Percentiles rank a stretch among this genome's conserved stretches.
Conservation (phyloP, 2,113 vertebrate species). For the Hippocampus abdominalis region DNA sequence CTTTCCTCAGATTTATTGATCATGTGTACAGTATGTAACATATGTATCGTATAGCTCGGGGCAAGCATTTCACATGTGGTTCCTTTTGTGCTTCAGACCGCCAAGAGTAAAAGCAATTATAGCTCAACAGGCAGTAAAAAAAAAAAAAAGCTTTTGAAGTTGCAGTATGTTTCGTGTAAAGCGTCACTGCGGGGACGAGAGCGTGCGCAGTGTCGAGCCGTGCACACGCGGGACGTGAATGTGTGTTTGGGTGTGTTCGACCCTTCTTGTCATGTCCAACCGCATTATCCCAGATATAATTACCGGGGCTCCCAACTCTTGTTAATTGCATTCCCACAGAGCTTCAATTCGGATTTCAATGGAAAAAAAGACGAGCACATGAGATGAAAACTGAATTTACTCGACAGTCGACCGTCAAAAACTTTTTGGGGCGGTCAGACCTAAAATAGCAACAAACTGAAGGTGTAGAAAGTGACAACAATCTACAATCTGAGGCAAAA, state of each 20-base stretch:
- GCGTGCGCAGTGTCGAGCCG: slow-evolving; percentile 17
- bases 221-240: background rate
- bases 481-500: background rate
- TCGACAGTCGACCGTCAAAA: background rate
- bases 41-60: slow-evolving; percentile 60
- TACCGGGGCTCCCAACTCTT: slow-evolving; percentile 33
- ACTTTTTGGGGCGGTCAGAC: background rate
- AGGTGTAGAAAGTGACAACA: background rate
- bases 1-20: slow-evolving; percentile 16
- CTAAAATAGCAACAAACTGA: background rate
- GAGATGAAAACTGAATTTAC: background rate
- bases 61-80: slow-evolving; percentile 61
- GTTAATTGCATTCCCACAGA: slow-evolving; percentile 6
- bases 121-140: slow-evolving; percentile 56
- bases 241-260: slow-evolving; percentile 3
- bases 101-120: slow-evolving; percentile 65
- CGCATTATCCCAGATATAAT: slow-evolving; percentile 47
- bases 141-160: slow-evolving; percentile 52
- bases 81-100: slow-evolving; percentile 53
- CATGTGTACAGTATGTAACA: slow-evolving; percentile 47
- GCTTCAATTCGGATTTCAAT: slow-evolving; percentile 16
- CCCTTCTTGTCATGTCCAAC: slow-evolving; percentile 46
- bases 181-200: slow-evolving; percentile 40
- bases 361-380: slow-evolving; percentile 2
- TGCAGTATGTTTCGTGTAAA: slow-evolving; percentile 53